Percentiles rank a stretch among this genome's conserved stretches.
These are phyloP conservation scores for Bagarius yarrelli DNA, from an alignment of 2,113 vertebrate genomes.

Conservation along the genomic window DNA sequence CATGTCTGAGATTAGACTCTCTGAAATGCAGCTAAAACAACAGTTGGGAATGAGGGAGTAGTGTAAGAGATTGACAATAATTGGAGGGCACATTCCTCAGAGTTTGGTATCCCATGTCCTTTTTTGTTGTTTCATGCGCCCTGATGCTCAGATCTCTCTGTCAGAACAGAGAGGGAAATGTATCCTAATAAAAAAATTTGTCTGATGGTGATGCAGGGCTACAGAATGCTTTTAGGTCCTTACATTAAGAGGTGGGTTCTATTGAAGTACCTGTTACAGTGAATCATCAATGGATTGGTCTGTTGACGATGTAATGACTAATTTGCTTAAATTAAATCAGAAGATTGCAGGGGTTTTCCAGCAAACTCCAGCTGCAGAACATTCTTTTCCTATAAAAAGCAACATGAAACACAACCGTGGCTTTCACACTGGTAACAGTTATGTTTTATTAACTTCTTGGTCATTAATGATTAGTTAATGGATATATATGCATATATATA, in stretches of 20 bases:
- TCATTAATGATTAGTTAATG: background rate
- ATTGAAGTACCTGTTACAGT: background rate
- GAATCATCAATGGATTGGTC: background rate
- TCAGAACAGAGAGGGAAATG: background rate
- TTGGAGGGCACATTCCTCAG: constrained; percentile 56
- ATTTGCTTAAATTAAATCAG: background rate
- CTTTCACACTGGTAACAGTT: background rate
- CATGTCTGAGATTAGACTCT: constrained; percentile 2
- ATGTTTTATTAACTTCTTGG: background rate
- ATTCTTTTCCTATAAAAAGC: background rate
- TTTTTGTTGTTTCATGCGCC: constrained; percentile 46
- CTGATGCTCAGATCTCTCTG: constrained; percentile 3
- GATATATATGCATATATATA: background rate
- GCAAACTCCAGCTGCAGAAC: background rate
- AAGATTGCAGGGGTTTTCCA: background rate
- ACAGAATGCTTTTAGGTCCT: background rate
- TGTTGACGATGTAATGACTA: background rate
- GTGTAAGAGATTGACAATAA: constrained; percentile 50
- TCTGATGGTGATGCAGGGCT: background rate
- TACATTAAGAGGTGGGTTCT: background rate
- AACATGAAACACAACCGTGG: background rate
- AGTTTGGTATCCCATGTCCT: constrained; percentile 51
- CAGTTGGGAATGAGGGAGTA: constrained; percentile 23
- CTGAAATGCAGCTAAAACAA: constrained; percentile 52
- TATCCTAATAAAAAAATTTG: too few relatives aligned